These are phyloP conservation scores for Cariama cristata DNA, from an alignment of 2,113 vertebrate species.

Conservation along the genomic window DNA sequence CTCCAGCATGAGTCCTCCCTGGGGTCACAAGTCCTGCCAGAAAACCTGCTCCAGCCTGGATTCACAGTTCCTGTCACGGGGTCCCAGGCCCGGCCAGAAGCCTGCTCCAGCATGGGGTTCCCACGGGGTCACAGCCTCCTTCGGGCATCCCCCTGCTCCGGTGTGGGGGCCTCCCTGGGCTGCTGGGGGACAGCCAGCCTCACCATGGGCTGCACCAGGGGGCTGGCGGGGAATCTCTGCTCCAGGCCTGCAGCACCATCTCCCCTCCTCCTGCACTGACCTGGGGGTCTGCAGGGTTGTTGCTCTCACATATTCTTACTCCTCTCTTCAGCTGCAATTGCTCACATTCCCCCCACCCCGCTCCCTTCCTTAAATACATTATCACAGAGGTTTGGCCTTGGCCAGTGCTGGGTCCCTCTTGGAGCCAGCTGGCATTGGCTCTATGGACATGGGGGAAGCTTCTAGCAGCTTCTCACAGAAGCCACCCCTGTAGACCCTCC, in stretches of 20 bases:
- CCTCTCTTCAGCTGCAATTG: background rate
- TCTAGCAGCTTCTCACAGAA: background rate
- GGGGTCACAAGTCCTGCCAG: background rate
- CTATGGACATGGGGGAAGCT: too few species aligned
- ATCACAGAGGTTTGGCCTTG: background rate
- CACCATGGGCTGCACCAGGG: too few species aligned
- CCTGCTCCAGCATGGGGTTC: accelerated
- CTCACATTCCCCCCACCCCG: too few species aligned
- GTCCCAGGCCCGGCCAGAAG: background rate
- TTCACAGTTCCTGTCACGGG: too few species aligned
- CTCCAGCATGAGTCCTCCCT: background rate
- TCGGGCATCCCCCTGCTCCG: background rate
- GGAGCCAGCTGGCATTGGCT: background rate
- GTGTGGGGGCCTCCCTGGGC: background rate
- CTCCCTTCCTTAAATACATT: background rate
- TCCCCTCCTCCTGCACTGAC: background rate
- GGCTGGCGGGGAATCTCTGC: background rate
- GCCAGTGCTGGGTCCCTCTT: background rate
- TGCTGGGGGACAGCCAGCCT: background rate
- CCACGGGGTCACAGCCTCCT: background rate
- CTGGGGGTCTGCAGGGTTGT: background rate
- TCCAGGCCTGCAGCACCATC: background rate
- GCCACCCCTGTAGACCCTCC: background rate
- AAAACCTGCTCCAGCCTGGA: background rate
- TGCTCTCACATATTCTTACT: background rate